Conservation (phyloP, 2,888 invertebrate species). For the Archips crataeganus region DNA sequence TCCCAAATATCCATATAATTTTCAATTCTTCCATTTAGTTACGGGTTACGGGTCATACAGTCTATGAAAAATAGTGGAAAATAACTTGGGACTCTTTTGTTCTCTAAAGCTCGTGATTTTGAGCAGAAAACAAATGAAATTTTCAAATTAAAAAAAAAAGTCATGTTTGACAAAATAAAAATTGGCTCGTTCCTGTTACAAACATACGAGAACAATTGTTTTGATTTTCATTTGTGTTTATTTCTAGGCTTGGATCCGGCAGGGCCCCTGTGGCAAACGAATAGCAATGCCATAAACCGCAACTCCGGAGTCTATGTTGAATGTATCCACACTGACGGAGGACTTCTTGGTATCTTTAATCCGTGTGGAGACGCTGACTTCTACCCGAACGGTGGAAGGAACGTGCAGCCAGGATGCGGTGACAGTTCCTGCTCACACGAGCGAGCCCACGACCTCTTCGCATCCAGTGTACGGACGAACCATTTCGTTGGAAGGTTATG, state of each 20-base stretch:
- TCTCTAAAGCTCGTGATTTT: too few relatives aligned
- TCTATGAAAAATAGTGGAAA: too few relatives aligned
- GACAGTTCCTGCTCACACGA: slow-evolving; percentile 65
- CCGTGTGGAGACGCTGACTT: slow-evolving; percentile 61
- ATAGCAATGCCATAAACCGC: slow-evolving; percentile 53
- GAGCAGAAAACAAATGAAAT: too few relatives aligned
- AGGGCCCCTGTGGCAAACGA: slow-evolving; percentile 61
- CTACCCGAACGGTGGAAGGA: slow-evolving; percentile 69
- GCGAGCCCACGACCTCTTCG: slow-evolving; percentile 60
- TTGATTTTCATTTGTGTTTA: slow-evolving; percentile 25
- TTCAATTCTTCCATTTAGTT: too few relatives aligned
- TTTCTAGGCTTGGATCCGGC: slow-evolving; percentile 67
- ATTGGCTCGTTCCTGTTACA: too few relatives aligned
- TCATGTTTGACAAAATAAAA: too few relatives aligned
- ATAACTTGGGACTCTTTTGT: too few relatives aligned
- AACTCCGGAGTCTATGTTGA: slow-evolving; percentile 64
- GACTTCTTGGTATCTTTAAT: slow-evolving; percentile 60
- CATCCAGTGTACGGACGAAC: slow-evolving; percentile 60
- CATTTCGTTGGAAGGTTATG: slow-evolving; percentile 62
- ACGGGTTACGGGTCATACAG: too few relatives aligned
- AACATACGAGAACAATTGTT: too few relatives aligned
- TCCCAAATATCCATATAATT: too few relatives aligned
- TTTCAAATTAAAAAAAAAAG: too few relatives aligned
- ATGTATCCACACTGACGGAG: slow-evolving; percentile 68
- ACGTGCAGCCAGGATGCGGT: slow-evolving; percentile 67